phyloP scores from a whole-genome alignment of 35 echinoderm and acorn worm species.

The Diadema setosum region DNA sequence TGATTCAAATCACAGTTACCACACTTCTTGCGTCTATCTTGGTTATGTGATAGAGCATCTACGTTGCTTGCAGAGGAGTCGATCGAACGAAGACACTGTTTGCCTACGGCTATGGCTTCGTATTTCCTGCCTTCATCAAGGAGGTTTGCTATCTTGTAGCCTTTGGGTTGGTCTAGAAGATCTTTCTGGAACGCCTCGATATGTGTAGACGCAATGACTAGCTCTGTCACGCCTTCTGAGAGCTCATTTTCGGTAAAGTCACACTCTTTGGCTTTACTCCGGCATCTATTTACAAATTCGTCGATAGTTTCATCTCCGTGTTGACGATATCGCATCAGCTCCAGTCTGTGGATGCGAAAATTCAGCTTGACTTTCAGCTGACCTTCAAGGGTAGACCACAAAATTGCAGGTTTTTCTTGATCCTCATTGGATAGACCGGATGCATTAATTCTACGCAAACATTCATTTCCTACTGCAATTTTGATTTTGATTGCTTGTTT shows the following conservation, averaged over 20 bases:
- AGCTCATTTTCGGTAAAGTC: constrained; percentile 3
- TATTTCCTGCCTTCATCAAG: constrained; percentile 22
- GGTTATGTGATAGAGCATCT: neutral
- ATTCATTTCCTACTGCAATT: constrained; percentile 45
- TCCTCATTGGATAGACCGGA: neutral
- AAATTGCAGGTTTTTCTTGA: neutral
- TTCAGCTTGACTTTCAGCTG: neutral
- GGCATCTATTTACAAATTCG: constrained; percentile 48
- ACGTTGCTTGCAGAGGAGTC: neutral
- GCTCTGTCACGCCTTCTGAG: neutral
- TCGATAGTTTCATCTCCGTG: neutral
- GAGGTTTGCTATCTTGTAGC: neutral
- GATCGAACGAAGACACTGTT: neutral
- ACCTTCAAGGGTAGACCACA: neutral
- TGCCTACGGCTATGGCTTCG: constrained; percentile 10
- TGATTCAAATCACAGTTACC: neutral
- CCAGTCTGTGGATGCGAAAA: constrained; percentile 22
- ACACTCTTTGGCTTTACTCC: constrained; percentile 15
- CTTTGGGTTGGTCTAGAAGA: constrained; percentile 12
- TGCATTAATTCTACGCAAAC: constrained; percentile 11
- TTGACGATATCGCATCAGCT: neutral
- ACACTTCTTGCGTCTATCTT: neutral
- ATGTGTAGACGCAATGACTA: constrained; percentile 5
- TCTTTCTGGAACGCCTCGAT: constrained; percentile 30
- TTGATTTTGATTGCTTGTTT: constrained; percentile 43